Conservation (phyloP, 2,113 vertebrate species). For the Cisticola juncidis region DNA sequence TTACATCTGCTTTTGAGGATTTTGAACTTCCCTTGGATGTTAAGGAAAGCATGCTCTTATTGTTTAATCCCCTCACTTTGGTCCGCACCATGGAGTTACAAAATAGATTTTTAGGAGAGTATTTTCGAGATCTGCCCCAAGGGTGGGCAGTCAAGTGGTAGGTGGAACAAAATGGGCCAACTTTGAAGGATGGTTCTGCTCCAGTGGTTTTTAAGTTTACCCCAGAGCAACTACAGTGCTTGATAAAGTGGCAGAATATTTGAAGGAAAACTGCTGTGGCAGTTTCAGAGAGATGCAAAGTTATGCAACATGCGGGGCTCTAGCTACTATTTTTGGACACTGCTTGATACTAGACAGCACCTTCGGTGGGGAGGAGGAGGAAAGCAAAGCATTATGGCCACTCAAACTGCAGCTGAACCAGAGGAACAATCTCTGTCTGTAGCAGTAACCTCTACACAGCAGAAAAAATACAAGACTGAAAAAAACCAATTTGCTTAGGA, state of each 20-base stretch:
- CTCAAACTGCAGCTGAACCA: neutral
- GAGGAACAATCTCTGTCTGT: neutral
- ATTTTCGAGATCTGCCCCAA: neutral
- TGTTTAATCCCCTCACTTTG: neutral
- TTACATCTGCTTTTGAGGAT: neutral
- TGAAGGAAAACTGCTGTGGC: neutral
- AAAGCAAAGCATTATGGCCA: neutral
- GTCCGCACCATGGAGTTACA: rapidly evolving
- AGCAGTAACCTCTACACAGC: neutral
- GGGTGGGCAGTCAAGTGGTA: no score
- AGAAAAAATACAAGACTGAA: neutral
- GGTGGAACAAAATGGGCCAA: neutral
- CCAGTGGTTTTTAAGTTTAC: neutral
- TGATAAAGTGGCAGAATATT: neutral
- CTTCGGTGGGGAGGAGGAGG: neutral
- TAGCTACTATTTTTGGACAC: neutral
- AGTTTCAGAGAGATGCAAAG: neutral
- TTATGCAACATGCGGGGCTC: neutral
- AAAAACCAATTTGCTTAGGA: neutral
- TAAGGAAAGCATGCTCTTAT: neutral
- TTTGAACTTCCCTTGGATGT: neutral
- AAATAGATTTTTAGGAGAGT: neutral
- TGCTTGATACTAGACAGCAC: neutral
- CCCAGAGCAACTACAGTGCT: neutral
- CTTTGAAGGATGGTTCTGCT: neutral